phyloP scores from a whole-genome alignment of 2,888 invertebrate species.

The Carpatolechia fugitivella region DNA sequence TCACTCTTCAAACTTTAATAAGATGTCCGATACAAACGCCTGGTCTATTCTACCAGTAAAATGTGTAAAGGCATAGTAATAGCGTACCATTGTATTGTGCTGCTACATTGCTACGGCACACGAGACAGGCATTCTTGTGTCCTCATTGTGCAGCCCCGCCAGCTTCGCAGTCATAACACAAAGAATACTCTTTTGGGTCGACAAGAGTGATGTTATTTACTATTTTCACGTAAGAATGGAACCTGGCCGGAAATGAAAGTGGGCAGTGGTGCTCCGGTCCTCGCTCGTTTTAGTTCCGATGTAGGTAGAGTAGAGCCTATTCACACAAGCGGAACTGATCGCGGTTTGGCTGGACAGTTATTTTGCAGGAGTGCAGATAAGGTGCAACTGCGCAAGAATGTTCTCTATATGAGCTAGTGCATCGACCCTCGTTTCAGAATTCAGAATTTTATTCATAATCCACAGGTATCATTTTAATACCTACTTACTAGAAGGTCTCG shows the following conservation, averaged over 20 bases:
- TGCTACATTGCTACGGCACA: not conserved
- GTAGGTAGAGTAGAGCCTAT: not conserved
- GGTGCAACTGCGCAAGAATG: not conserved
- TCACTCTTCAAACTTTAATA: no score
- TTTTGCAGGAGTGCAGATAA: not conserved
- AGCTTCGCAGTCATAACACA: not conserved
- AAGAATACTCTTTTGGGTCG: not conserved
- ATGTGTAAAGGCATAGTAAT: not conserved
- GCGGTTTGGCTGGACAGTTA: not conserved
- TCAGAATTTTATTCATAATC: no score
- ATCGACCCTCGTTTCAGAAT: no score
- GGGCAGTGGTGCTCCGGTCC: constrained; percentile 1
- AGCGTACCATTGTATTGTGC: not conserved
- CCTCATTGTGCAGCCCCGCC: not conserved
- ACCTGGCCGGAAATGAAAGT: constrained; percentile 12
- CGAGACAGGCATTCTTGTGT: not conserved
- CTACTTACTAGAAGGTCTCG: no score
- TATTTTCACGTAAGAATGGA: constrained; percentile 12
- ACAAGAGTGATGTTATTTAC: constrained; percentile 3
- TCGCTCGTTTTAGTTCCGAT: constrained; percentile 7
- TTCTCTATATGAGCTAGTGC: no score
- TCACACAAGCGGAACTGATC: not conserved
- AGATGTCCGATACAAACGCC: not conserved
- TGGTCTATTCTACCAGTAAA: not conserved
- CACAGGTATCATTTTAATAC: no score